Evolutionary conservation across 2,888 invertebrate genomes (phyloP).

Genomic region (Archaeoteleia sp.): DNA sequence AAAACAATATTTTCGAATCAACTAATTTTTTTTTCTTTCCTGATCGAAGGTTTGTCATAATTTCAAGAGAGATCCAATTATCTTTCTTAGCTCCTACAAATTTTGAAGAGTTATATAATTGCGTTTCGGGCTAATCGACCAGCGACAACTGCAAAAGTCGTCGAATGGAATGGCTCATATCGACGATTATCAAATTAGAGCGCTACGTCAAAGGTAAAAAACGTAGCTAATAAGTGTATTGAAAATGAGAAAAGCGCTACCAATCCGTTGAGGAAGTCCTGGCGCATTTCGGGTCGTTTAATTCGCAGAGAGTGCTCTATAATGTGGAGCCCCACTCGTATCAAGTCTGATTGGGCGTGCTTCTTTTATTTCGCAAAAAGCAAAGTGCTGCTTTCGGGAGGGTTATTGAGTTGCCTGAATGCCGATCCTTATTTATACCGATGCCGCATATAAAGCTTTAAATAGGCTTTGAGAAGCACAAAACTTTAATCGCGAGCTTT

Average conservation of each 20-base stretch:
- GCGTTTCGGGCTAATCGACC: too few species aligned
- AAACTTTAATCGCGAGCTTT: slow-evolving; percentile 46
- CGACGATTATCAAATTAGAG: too few species aligned
- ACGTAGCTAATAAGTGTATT: slow-evolving; percentile 21
- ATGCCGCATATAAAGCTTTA: slow-evolving; percentile 42
- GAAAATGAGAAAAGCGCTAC: slow-evolving; percentile 6
- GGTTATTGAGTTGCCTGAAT: too few species aligned
- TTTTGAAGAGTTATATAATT: too few species aligned
- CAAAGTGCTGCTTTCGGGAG: slow-evolving; percentile 23
- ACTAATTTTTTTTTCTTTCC: too few species aligned
- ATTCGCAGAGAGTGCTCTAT: slow-evolving; percentile 16
- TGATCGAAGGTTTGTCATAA: too few species aligned
- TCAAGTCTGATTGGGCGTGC: slow-evolving; percentile 20
- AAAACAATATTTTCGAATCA: too few species aligned
- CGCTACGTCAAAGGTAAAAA: slow-evolving; percentile 16
- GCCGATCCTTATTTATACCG: slow-evolving; percentile 42
- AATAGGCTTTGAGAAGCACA: slow-evolving; percentile 43
- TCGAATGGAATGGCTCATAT: too few species aligned
- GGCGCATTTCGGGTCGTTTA: slow-evolving; percentile 18
- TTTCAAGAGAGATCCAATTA: too few species aligned
- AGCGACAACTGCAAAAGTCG: too few species aligned
- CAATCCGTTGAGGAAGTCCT: slow-evolving; percentile 18
- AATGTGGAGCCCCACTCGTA: too few species aligned
- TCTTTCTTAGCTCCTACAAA: too few species aligned
- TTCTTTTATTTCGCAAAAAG: slow-evolving; percentile 22